Conservation (phyloP, 2,888 invertebrate species). For the Sminthurinus aureus region DNA sequence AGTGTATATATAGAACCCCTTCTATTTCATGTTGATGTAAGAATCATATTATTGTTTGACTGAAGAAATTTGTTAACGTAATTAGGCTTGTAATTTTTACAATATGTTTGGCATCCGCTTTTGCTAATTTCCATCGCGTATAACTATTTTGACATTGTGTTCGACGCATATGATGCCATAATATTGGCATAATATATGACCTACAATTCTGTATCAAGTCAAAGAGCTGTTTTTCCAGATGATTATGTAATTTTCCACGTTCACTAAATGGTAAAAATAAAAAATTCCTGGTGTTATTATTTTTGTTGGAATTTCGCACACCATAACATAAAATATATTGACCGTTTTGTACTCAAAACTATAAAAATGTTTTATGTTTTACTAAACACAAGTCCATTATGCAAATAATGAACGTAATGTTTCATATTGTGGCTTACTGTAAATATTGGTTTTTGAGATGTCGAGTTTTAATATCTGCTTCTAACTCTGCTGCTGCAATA, state of each 20-base stretch:
- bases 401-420: too few species aligned
- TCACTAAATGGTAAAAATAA: constrained; percentile 46
- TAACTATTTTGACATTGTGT: constrained; percentile 51
- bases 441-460: constrained; percentile 57
- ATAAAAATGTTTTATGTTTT: too few species aligned
- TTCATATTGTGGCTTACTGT: constrained; percentile 44
- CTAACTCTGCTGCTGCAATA: constrained; percentile 54
- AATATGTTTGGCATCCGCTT: constrained; percentile 51
- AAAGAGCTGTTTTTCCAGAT: constrained; percentile 54
- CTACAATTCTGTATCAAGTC: constrained; percentile 50
- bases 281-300: too few species aligned
- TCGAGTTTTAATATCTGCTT: constrained; percentile 55
- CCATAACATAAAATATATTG: too few species aligned
- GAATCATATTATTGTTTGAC: too few species aligned
- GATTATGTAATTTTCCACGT: constrained; percentile 53
- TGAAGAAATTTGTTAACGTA: background rate
- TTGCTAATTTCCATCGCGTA: constrained; percentile 50
- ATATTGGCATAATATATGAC: constrained; percentile 55
- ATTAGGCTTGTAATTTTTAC: constrained; percentile 42
- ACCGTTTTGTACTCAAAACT: too few species aligned
- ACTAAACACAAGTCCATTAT: too few species aligned
- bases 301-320: too few species aligned
- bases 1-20: too few species aligned
- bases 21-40: background rate
- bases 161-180: constrained; percentile 51